Evolutionary conservation across 23 tunicate species (phyloP).

Genomic region (Corella eumyota): DNA sequence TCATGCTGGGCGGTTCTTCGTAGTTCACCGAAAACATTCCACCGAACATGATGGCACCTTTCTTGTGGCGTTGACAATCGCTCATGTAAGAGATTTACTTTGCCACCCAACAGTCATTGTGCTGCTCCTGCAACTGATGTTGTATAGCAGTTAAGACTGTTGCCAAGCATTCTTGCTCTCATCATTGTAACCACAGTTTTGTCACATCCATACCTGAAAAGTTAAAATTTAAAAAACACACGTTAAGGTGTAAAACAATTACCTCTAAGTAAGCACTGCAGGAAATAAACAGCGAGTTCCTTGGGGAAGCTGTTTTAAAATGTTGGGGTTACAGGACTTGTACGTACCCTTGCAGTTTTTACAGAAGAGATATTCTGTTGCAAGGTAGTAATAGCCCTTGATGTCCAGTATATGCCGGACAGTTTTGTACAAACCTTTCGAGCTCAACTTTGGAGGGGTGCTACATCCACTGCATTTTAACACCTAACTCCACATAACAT

Average conservation of each 20-base stretch:
- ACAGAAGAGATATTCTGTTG: conserved; percentile 4
- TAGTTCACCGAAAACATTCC: too few species aligned
- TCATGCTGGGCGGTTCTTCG: conserved; percentile 8
- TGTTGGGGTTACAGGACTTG: not conserved
- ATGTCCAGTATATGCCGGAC: conserved; percentile 1
- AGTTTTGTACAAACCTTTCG: conserved; percentile 1
- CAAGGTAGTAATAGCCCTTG: conserved; percentile 12
- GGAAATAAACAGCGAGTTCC: conserved; percentile 1
- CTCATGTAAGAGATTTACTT: too few species aligned
- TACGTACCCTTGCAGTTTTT: conserved; percentile 1
- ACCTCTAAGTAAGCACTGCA: conserved; percentile 8
- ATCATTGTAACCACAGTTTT: conserved; percentile 1
- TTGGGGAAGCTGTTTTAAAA: not conserved
- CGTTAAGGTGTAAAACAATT: not conserved
- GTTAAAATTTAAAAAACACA: not conserved
- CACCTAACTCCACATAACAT: not conserved
- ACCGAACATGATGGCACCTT: too few species aligned
- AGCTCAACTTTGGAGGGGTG: not conserved
- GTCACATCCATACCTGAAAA: conserved; percentile 6
- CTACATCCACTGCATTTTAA: not conserved
- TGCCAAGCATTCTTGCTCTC: conserved; percentile 1
- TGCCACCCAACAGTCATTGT: too few species aligned
- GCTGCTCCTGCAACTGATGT: too few species aligned
- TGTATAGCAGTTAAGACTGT: too few species aligned
- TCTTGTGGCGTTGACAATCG: too few species aligned